A percentile compares a stretch with the other conserved stretches of the same genome.
These are phyloP conservation scores for Betta splendens DNA, from an alignment of 2,797 vertebrate species.

Conservation along the genomic window DNA sequence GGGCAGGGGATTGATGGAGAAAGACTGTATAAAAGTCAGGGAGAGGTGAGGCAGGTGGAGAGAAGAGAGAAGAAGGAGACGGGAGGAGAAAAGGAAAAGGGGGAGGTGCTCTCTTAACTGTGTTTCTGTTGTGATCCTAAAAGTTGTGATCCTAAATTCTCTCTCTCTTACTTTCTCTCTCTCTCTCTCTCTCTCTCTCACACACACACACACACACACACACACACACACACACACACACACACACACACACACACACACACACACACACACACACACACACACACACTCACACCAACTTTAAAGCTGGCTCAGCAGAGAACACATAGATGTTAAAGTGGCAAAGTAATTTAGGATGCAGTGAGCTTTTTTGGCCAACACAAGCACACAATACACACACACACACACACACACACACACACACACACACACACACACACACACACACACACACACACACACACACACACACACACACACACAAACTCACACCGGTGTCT, in stretches of 20 bases:
- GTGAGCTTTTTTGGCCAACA: constrained; percentile 47
- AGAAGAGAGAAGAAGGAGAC: constrained; percentile 7
- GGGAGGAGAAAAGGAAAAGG: constrained; percentile 23
- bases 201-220: too few species aligned
- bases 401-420: constrained; percentile 13
- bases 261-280: too few species aligned
- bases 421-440: constrained; percentile 17
- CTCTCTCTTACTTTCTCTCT: too few species aligned
- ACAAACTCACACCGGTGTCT: constrained; percentile 15
- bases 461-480: neutral
- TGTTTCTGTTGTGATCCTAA: constrained; percentile 27
- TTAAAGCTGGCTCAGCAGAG: constrained; percentile 75
- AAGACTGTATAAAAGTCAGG: constrained; percentile 35
- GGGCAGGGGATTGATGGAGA: constrained; percentile 48
- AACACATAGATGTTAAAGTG: constrained; percentile 68
- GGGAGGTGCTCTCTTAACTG: constrained; percentile 38
- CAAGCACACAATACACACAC: too few species aligned
- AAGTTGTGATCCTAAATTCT: constrained; percentile 48
- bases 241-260: too few species aligned
- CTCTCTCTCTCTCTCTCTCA: too few species aligned
- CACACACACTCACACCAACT: constrained; percentile 53
- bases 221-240: too few species aligned
- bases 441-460: constrained; percentile 9
- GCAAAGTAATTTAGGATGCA: constrained; percentile 73
- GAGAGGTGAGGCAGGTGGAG: constrained; percentile 28